Conservation (phyloP, 2,113 vertebrate genomes). For the Brienomyrus longianalis region DNA sequence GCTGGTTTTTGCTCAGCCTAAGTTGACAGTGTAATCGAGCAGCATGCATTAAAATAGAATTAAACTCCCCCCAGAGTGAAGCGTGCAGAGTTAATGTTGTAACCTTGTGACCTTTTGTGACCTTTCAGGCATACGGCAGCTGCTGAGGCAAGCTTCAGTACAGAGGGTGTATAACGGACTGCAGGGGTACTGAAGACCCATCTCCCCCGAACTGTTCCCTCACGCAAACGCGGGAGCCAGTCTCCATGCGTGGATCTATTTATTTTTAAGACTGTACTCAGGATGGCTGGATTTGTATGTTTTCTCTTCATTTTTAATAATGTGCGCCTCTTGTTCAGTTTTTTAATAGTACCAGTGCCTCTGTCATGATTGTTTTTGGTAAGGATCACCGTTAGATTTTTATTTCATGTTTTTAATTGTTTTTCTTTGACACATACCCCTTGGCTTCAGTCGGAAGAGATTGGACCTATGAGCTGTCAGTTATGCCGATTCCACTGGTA, state of each 20-base stretch:
- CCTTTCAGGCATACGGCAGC: conserved; percentile 70
- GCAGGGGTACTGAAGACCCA: conserved; percentile 79
- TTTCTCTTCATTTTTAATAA: conserved; percentile 36
- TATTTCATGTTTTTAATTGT: neutral
- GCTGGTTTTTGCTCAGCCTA: neutral
- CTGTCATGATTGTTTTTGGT: neutral
- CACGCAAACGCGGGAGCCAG: conserved; percentile 22
- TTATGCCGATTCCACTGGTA: neutral
- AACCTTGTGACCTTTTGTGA: conserved; percentile 23
- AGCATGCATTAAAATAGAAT: neutral
- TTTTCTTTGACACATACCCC: neutral
- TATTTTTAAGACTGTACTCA: conserved; percentile 57
- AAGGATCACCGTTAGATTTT: neutral
- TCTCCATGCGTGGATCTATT: conserved; percentile 49
- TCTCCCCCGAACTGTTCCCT: conserved; percentile 20
- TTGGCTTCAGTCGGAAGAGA: neutral
- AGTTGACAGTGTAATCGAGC: neutral
- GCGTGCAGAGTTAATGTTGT: neutral
- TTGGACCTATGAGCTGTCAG: neutral
- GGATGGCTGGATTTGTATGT: conserved; percentile 44
- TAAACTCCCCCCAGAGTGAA: neutral
- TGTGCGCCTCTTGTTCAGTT: conserved; percentile 8
- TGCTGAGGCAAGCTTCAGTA: conserved; percentile 81
- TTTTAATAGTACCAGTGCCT: conserved; percentile 5
- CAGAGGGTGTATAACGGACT: conserved; percentile 95